Base-by-base conservation (phyloP, 2,113 vertebrate species). In the Laticauda colubrina region DNA sequence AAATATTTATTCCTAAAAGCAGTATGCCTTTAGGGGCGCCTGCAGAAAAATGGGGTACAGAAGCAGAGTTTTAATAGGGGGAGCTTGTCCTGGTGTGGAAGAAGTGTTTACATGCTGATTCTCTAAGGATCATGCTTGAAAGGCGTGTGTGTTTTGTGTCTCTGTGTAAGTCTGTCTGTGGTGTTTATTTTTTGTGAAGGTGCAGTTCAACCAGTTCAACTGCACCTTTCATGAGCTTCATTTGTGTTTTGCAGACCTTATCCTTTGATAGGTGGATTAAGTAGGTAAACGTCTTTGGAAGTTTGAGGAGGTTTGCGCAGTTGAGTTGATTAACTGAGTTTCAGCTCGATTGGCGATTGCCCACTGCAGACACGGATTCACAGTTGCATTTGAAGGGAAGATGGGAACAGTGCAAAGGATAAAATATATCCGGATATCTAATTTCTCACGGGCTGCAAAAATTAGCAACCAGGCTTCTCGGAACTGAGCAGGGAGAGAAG, bases 141-240 rank as follows among this genome's bases (percentile, higher is more conserved):
- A 26, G 26, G 61, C 11, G 1, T 64, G 61, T n/a, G 2, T 12
- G 26, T 3, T 29, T 23, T 14, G 26, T n/a, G 56, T 64, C 11
- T n/a, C 26, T 12, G 61, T 5, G 11, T 48, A 59, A 23, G 56
- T 59, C 12, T 64, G 61, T 64, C 61, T 64, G 2, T 4, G 10
- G 59, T 11, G 59, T 64, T 29, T 29, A 29, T 4, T 2, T 4
- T 64, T 64, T 48, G 61, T 3, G 61, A 64, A 29, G 10, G 1
- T 29, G 4, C 61, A 12, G 10, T 64, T 29, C 59, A 3, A 3
- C 3, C 48, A 0, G 6, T 6, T 3, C 1, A 24, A 29, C 59
- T n/a, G n/a, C 26, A 1, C 1, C 4, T 26, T 61, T 4, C 26
- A 29, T 0, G 26, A 64, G 12, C 10, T 29, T 3, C 1, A 0